Evolutionary conservation across 1,140 invertebrate genomes (phyloP), one percentile per base, ranked within the genome.

Genomic region (Chymomyza costata): DNA sequence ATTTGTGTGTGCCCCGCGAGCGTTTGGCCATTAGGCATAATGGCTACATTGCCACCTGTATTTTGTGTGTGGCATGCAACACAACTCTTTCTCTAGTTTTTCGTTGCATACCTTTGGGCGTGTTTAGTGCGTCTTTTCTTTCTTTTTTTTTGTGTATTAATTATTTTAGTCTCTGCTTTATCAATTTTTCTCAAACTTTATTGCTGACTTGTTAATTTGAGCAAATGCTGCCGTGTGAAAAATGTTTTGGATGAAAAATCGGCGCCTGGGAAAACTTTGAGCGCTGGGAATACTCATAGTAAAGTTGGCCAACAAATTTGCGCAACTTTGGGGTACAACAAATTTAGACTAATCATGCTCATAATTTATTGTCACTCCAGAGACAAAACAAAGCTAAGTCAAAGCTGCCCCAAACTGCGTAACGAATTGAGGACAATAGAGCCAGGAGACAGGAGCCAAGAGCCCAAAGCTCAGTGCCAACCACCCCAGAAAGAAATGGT

Each of bases 1-100:
- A 78, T 73, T 80, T 80, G 63, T 38, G 35, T 38, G 10, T 6
- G 15, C 15, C 35, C 73, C 73, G 60, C 43, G 37, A 53, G 73
- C 46, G 53, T 78, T 66, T 65, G 32, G 53, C 71, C 73, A 80
- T 80, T 80, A 80, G 68, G 74, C 67, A 73, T 80, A 80, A 80
- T 80, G 73, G 73, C 73, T 52, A 80, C 56, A 80, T 80, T 80
- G 73, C 73, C 73, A 80, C 73, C 73, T 80, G 73, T 80, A 59
- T 80, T 80, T n/a, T n/a, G n/a, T n/a, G n/a, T n/a, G n/a, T n/a
- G n/a, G n/a, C n/a, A n/a, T n/a, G n/a, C n/a, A n/a, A n/a, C n/a
- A n/a, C n/a, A n/a, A n/a, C n/a, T n/a, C n/a, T 65, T 44, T 43
- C 48, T 47, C 10, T 41, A 19, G 2, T 40, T 41, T 60, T 46